phyloP scores from a whole-genome alignment of 2,797 vertebrate genomes.

The Clarias laeviceps region DNA sequence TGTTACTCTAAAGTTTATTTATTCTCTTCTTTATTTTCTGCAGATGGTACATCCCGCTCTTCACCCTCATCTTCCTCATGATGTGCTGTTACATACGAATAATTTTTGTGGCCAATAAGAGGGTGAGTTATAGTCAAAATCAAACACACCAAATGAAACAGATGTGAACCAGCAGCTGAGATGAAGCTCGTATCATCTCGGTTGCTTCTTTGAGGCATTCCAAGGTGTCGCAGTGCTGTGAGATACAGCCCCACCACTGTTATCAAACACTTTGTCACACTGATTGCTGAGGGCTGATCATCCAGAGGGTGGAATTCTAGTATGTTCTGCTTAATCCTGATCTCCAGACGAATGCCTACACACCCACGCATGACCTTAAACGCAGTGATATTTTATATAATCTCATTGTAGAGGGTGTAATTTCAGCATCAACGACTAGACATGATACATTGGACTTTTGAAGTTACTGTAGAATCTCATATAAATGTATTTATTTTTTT shows the following conservation, averaged over 20 bases:
- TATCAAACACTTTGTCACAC: neutral
- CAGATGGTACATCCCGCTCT: constrained; percentile 82
- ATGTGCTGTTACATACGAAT: constrained; percentile 81
- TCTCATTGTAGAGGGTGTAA: neutral
- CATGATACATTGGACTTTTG: neutral
- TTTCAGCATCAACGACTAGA: too few species aligned
- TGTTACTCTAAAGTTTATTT: neutral
- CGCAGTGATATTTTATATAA: neutral
- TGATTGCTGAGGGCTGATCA: neutral
- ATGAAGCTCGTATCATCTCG: neutral
- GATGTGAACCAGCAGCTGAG: neutral
- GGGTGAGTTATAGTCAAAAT: constrained; percentile 68
- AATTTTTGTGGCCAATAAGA: constrained; percentile 80
- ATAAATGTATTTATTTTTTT: constrained; percentile 27
- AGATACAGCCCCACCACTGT: neutral
- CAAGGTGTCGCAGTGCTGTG: neutral
- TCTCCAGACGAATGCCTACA: neutral
- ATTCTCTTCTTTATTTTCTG: constrained; percentile 23
- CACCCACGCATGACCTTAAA: neutral
- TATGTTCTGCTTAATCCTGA: neutral
- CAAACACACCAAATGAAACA: neutral
- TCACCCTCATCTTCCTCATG: constrained; percentile 84
- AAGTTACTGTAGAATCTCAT: neutral
- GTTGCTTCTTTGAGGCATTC: neutral
- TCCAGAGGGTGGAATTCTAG: neutral